Conservation (phyloP, 2,888 invertebrate genomes). For the Cephus rjabovi region DNA sequence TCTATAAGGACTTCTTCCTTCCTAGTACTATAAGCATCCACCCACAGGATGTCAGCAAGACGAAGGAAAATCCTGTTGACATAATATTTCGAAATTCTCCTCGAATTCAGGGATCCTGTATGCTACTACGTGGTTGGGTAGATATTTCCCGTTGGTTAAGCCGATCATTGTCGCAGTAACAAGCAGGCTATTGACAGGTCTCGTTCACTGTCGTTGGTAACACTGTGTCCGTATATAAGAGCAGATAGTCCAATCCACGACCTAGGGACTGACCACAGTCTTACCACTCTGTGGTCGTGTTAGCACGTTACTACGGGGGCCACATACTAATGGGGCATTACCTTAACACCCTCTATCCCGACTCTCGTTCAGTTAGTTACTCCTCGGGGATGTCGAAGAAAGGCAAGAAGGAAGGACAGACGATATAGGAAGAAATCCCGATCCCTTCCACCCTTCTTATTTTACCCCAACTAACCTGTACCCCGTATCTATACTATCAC, state of each 20-base stretch:
- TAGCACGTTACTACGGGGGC: conserved; percentile 55
- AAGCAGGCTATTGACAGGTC: conserved; percentile 63
- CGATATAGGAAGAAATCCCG: conserved; percentile 23
- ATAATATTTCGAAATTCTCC: neutral
- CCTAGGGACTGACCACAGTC: conserved; percentile 45
- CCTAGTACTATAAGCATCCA: neutral
- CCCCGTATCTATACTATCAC: neutral
- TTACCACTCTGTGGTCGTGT: conserved; percentile 51
- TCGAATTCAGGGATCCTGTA: neutral
- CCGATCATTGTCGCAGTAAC: conserved; percentile 64
- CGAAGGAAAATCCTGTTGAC: neutral
- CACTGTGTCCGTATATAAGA: conserved; percentile 17
- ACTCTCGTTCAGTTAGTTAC: conserved; percentile 64
- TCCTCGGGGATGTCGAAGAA: conserved; percentile 51
- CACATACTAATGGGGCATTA: conserved; percentile 66
- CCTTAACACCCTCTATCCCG: conserved; percentile 62
- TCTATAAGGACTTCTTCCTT: neutral
- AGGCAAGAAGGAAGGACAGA: conserved; percentile 30
- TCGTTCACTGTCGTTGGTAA: conserved; percentile 35
- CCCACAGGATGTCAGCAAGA: neutral
- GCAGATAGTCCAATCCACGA: conserved; percentile 28
- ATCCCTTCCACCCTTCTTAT: conserved; percentile 13
- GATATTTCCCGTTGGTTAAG: conserved; percentile 63
- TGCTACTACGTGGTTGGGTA: conserved; percentile 22
- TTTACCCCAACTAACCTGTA: conserved; percentile 9